phyloP scores from a whole-genome alignment of 2,113 vertebrate species.

The Oreochromis niloticus region DNA sequence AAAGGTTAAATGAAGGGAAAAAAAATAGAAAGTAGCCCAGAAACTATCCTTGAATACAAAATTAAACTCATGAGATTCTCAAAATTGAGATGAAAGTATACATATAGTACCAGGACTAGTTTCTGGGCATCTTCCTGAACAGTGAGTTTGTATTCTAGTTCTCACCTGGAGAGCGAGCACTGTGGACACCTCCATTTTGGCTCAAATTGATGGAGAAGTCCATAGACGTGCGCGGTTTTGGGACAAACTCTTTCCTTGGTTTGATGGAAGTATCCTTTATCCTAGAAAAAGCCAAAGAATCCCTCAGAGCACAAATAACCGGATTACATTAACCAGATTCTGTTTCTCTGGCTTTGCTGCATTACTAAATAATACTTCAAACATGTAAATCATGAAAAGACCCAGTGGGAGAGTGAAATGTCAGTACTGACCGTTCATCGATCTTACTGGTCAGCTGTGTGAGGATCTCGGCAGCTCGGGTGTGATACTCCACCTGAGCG shows the following conservation, averaged over 20 bases:
- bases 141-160: background rate
- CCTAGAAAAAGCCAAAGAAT: constrained; percentile 59
- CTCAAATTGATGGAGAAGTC: constrained; percentile 85
- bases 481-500: constrained; percentile 95
- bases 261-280: constrained; percentile 87
- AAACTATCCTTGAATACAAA: background rate
- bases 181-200: constrained; percentile 88
- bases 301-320: background rate
- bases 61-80: background rate
- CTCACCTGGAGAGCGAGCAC: constrained; percentile 87
- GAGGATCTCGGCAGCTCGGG: constrained; percentile 88
- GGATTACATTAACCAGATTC: background rate
- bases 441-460: constrained; percentile 88
- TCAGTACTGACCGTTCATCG: constrained; percentile 81
- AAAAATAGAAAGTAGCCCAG: background rate
- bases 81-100: background rate
- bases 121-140: constrained; percentile 3
- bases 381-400: background rate
- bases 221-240: constrained; percentile 89
- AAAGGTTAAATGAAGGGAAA: background rate
- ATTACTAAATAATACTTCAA: background rate
- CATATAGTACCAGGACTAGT: background rate
- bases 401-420: background rate
- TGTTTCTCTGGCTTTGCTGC: background rate
- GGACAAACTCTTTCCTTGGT: constrained; percentile 85